phyloP scores from a whole-genome alignment of 2,113 vertebrate genomes.

The Picathartes gymnocephalus region DNA sequence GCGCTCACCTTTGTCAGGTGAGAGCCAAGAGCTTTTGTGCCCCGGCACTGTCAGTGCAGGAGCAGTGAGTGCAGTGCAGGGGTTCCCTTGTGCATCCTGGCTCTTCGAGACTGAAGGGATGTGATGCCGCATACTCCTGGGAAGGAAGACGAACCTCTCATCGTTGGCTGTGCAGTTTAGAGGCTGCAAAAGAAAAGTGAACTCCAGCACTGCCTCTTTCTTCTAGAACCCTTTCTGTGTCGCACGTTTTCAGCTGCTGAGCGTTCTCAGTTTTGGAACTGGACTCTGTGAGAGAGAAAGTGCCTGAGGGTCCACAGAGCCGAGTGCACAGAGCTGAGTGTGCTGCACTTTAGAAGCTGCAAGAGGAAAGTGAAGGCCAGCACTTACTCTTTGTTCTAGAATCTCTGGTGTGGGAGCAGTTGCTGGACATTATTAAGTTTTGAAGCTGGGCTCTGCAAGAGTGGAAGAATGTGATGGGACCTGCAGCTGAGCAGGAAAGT shows the following conservation, averaged over 20 bases:
- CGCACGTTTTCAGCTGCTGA: background rate
- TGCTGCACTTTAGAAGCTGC: background rate
- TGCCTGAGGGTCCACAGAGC: background rate
- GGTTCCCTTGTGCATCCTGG: background rate
- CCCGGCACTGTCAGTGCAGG: background rate
- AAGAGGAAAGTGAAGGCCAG: background rate
- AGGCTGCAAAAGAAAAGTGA: background rate
- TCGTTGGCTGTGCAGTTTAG: too few relatives aligned
- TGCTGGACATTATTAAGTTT: background rate
- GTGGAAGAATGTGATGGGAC: background rate
- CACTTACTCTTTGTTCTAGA: background rate
- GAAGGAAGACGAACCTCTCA: background rate
- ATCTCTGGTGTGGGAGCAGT: background rate
- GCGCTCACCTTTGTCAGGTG: accelerated
- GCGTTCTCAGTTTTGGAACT: background rate
- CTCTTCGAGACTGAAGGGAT: background rate
- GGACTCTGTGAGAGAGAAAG: background rate
- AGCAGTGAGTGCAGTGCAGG: accelerated
- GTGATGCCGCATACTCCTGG: background rate
- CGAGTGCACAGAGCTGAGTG: background rate
- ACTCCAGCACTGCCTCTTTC: background rate
- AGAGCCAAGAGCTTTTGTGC: background rate
- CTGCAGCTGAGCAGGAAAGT: background rate
- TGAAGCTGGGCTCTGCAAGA: background rate
- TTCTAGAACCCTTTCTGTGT: background rate